Evolutionary conservation across 1,140 invertebrate species (phyloP).

Genomic region (Melanaphis sacchari): DNA sequence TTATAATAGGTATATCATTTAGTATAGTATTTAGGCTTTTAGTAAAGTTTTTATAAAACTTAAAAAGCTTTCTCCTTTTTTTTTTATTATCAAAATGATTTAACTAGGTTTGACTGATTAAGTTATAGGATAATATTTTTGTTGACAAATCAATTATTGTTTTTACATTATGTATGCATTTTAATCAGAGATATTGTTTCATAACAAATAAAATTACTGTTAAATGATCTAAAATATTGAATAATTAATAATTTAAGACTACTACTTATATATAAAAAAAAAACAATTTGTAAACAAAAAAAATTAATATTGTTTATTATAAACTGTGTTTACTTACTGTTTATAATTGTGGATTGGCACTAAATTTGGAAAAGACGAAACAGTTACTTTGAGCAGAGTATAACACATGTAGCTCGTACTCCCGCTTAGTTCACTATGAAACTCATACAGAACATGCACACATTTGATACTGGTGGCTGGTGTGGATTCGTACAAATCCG

Average conservation of each 20-base stretch:
- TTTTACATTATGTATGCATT: not conserved
- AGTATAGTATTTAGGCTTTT: not conserved
- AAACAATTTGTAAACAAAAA: not conserved
- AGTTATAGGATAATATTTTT: too few relatives aligned
- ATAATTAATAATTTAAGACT: too few relatives aligned
- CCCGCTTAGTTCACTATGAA: constrained; percentile 37
- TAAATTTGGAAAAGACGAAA: not conserved
- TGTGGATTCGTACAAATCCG: constrained; percentile 14
- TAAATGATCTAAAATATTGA: too few relatives aligned
- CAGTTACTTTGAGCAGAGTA: not conserved
- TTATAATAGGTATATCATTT: not conserved
- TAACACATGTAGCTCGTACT: constrained; percentile 34
- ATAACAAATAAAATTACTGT: too few relatives aligned
- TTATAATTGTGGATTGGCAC: not conserved
- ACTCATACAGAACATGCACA: not conserved
- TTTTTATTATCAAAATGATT: not conserved
- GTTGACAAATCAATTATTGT: not conserved
- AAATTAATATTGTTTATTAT: not conserved
- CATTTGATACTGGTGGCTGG: not conserved
- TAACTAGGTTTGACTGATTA: not conserved
- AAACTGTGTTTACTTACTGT: not conserved
- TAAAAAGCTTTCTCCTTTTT: not conserved
- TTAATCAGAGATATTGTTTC: not conserved
- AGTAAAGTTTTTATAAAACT: not conserved
- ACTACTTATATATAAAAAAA: not conserved